Percentiles rank a stretch among this genome's conserved stretches.
Conservation (phyloP, 2,888 invertebrate genomes). For the Rhamphomyia laevipes region DNA sequence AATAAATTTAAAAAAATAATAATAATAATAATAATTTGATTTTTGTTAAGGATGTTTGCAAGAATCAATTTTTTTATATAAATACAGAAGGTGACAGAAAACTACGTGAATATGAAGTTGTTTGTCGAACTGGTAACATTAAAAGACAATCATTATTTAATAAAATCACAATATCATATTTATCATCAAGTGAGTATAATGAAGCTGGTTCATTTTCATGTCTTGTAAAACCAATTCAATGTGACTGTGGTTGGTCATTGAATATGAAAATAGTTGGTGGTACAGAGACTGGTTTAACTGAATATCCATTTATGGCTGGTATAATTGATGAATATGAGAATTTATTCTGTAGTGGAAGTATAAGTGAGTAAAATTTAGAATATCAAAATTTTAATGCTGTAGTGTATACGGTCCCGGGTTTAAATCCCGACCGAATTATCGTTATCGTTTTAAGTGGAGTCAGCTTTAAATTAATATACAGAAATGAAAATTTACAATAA, state of each 20-base stretch:
- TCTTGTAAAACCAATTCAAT: slow-evolving; percentile 23
- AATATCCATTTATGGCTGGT: slow-evolving; percentile 48
- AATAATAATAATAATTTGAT: too few relatives aligned
- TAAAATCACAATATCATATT: slow-evolving; percentile 25
- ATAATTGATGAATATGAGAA: slow-evolving; percentile 34
- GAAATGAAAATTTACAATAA: not conserved
- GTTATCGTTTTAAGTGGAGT: too few relatives aligned
- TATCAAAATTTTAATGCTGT: too few relatives aligned
- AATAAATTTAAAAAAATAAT: not conserved
- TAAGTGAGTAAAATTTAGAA: slow-evolving; percentile 35
- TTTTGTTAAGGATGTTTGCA: slow-evolving; percentile 15
- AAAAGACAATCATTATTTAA: slow-evolving; percentile 22
- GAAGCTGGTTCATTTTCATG: slow-evolving; percentile 27
- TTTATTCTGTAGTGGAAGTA: slow-evolving; percentile 39
- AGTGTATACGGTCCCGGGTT: too few relatives aligned
- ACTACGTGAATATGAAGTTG: slow-evolving; percentile 24
- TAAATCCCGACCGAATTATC: too few relatives aligned
- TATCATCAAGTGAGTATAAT: slow-evolving; percentile 16
- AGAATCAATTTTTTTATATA: slow-evolving; percentile 28
- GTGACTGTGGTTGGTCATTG: slow-evolving; percentile 33
- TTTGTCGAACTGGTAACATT: slow-evolving; percentile 26
- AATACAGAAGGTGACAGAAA: slow-evolving; percentile 26
- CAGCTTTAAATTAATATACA: too few relatives aligned
- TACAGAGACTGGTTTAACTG: slow-evolving; percentile 40
- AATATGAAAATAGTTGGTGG: slow-evolving; percentile 45